Conservation (phyloP, 92 coral and sea anemone genomes). For the Phenganax marumi region DNA sequence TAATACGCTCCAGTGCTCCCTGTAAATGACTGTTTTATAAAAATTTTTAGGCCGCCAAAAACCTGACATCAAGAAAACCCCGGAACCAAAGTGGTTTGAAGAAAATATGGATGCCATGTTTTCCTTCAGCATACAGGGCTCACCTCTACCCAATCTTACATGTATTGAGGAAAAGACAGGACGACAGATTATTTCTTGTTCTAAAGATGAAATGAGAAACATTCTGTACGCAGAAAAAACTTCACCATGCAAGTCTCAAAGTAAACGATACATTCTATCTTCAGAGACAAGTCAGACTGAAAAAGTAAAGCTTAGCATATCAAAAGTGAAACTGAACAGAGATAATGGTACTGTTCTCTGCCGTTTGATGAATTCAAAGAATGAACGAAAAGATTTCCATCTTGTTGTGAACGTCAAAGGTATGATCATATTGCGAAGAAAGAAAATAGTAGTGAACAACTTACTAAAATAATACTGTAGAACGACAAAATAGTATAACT, state of each 20-base stretch:
- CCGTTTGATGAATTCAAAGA: constrained; percentile 20
- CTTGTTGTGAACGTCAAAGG: constrained; percentile 22
- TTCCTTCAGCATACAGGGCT: constrained; percentile 16
- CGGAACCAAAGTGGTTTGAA: background rate
- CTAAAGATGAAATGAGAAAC: constrained; percentile 10
- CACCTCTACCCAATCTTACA: constrained; percentile 31
- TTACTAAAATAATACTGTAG: too few species aligned
- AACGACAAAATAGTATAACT: too few species aligned
- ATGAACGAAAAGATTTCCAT: constrained; percentile 2
- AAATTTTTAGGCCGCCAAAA: constrained; percentile 1
- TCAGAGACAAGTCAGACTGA: background rate
- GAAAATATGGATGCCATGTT: constrained; percentile 1
- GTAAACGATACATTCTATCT: constrained; percentile 10
- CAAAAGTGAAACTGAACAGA: constrained; percentile 14
- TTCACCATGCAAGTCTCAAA: constrained; percentile 13
- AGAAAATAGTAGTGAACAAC: too few species aligned
- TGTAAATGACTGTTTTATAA: background rate
- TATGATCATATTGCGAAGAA: background rate
- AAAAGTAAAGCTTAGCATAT: background rate
- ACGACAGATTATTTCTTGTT: constrained; percentile 1
- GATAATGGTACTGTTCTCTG: constrained; percentile 20
- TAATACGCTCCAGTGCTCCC: too few species aligned
- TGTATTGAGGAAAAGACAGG: background rate
- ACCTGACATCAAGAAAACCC: background rate
- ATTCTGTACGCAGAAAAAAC: constrained; percentile 15